Evolutionary conservation across 2,113 vertebrate species (phyloP).

Genomic region (Brienomyrus brachyistius): DNA sequence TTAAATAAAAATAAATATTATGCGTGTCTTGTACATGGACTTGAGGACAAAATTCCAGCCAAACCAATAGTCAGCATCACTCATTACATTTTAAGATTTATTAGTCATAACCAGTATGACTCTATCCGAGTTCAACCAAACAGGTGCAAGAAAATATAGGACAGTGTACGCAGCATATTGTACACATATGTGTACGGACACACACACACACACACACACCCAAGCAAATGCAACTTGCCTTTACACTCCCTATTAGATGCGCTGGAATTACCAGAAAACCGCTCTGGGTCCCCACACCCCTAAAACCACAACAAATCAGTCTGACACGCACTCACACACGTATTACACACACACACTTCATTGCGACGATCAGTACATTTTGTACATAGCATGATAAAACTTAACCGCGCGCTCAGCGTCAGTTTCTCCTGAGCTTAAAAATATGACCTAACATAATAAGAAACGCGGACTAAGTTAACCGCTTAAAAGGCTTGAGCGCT

Average conservation of each 20-base stretch:
- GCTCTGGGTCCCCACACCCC: background rate
- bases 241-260: background rate
- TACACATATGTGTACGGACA: background rate
- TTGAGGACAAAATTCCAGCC: background rate
- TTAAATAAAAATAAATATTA: background rate
- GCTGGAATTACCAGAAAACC: background rate
- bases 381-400: background rate
- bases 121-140: background rate
- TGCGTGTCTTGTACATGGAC: background rate
- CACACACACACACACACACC: background rate
- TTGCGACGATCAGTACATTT: background rate
- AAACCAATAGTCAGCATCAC: background rate
- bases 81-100: background rate
- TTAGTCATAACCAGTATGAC: background rate
- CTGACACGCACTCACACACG: background rate
- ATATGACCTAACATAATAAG: background rate
- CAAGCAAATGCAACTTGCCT: background rate
- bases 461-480: background rate
- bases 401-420: background rate
- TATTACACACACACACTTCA: background rate
- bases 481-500: background rate
- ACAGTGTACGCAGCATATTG: background rate
- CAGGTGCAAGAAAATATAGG: constrained; percentile 2
- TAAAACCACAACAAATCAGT: background rate
- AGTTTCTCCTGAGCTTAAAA: background rate